phyloP scores from a whole-genome alignment of 2,888 invertebrate genomes.

The Drosophila fungiperda region DNA sequence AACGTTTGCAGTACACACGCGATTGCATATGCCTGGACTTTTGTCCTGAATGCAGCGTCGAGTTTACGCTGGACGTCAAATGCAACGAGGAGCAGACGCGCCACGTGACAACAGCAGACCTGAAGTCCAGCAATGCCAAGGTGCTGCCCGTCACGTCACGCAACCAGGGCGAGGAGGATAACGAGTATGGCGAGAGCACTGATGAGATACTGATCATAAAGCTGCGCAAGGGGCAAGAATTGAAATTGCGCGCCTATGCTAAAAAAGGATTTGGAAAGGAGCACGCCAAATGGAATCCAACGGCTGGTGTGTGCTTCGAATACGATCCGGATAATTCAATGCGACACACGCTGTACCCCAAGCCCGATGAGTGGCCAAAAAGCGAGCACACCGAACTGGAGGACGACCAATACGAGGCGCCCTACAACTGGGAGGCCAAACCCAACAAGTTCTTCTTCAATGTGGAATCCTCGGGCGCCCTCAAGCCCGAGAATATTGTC shows the following conservation, averaged over 20 bases:
- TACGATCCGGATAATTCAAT: conserved; percentile 99
- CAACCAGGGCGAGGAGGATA: conserved; percentile 95
- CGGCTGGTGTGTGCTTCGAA: conserved; percentile 98
- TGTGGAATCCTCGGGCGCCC: conserved; percentile 97
- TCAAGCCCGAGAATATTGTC: conserved; percentile 98
- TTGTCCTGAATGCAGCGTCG: conserved; percentile 98
- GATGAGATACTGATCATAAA: conserved; percentile 94
- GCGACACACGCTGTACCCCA: conserved; percentile 97
- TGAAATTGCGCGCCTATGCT: conserved; percentile 97
- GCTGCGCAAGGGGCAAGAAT: conserved; percentile 93
- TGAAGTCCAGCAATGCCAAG: conserved; percentile 95
- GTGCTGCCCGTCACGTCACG: conserved; percentile 97
- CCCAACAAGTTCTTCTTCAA: conserved; percentile 99
- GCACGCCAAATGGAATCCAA: conserved; percentile 99
- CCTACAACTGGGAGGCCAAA: conserved; percentile 96
- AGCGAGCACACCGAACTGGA: conserved; percentile 98
- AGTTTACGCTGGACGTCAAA: conserved; percentile 98
- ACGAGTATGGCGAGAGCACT: conserved; percentile 95
- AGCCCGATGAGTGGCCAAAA: conserved; percentile 99
- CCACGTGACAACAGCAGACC: conserved; percentile 98
- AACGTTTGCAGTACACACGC: conserved; percentile 96
- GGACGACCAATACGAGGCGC: conserved; percentile 96
- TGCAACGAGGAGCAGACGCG: conserved; percentile 97
- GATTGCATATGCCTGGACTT: conserved; percentile 99
- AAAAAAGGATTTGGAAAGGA: conserved; percentile 96